These are phyloP conservation scores for Coenonympha glycerion DNA, from an alignment of 2,888 invertebrate species.

Conservation along the genomic window DNA sequence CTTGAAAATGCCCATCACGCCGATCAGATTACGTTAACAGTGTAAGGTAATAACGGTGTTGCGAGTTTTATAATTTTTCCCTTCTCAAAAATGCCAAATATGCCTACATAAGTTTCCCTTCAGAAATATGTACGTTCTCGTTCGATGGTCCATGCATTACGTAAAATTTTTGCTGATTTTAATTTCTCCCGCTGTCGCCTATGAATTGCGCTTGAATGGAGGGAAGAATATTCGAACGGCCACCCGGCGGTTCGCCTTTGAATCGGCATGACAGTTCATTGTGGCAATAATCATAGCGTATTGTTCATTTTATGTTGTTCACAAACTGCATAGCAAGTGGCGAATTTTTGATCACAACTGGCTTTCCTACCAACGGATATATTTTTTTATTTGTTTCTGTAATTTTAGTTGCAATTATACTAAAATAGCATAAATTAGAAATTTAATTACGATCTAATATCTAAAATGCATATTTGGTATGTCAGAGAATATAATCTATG, in stretches of 20 bases:
- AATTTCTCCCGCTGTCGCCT: background rate
- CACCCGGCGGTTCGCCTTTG: conserved; percentile 50
- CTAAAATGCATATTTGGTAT: background rate
- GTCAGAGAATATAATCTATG: no score
- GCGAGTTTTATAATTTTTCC: no score
- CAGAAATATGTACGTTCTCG: no score
- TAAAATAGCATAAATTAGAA: background rate
- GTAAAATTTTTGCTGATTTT: no score
- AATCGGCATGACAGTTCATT: conserved; percentile 63
- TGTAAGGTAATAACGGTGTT: no score
- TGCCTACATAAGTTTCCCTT: no score
- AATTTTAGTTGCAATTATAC: background rate
- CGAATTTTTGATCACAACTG: background rate
- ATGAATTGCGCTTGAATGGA: conserved; percentile 6
- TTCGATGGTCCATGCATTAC: no score
- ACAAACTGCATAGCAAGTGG: conserved; percentile 14
- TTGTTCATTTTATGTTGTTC: conserved; percentile 53
- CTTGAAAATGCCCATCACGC: no score
- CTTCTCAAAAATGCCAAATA: no score
- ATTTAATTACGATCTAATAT: background rate
- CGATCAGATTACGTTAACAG: no score
- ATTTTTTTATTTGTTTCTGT: background rate
- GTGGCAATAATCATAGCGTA: conserved; percentile 64
- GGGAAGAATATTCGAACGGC: conserved; percentile 42
- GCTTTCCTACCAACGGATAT: background rate